Evolutionary conservation across 2,113 vertebrate genomes (phyloP), one percentile per base, ranked within the genome.

Genomic region (Dromas ardeola): DNA sequence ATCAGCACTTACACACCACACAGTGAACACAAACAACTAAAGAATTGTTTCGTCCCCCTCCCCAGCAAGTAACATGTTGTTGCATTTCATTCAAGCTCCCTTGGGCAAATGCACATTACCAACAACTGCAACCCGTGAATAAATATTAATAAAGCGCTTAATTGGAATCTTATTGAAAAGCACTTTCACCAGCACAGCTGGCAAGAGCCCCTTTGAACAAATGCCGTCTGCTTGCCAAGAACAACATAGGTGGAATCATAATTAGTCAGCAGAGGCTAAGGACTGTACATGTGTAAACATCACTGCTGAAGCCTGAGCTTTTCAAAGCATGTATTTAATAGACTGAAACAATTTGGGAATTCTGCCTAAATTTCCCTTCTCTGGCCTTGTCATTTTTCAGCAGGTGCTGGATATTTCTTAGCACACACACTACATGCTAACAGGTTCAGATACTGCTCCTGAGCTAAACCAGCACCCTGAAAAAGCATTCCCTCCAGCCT

Each of bases 91-190:
- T 45, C 6, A 4, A 84, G n/a, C 30, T 86, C 53, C 81, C 65
- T 47, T 30, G 52, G 65, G 74, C 36, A 56, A 89, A 85, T 30
- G 27, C 38, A 38, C 2, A 22, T 71, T 63, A 78, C 71, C 47
- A 50, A 65, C 36, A 77, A 87, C 53, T 56, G 65, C 82, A 71
- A 84, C 5, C 65, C 74, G 53, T 36, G 74, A 93, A 78, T 87
- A 96, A 96, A 95, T 95, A 89, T 95, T 96, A 95, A 95, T 93
- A 88, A 95, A 92, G 42, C 17, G 36, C 91, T 91, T 90, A 92
- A 86, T 40, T 56, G 36, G 52, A 55, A 77, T 93, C 62, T 85
- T 61, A 70, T 47, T 92, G 89, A 74, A 91, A 96, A 82, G 73
- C 87, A 81, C 81, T 95, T 96, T 71, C 42, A 80, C 30, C 21